These are phyloP conservation scores for Hephaestus fuliginosus DNA, from an alignment of 2,797 vertebrate genomes.

Conservation along the genomic window DNA sequence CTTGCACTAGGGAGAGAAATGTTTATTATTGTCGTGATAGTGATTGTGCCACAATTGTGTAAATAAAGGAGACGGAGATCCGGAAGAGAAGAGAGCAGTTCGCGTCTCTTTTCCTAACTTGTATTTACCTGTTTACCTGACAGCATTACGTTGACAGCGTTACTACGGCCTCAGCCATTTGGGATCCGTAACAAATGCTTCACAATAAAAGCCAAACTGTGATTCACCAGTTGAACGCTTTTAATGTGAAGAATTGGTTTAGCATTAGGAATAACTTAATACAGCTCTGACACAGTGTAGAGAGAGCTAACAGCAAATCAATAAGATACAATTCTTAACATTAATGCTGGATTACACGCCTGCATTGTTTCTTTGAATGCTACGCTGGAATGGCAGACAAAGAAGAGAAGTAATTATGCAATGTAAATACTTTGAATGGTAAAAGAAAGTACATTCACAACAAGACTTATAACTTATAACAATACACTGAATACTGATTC, in stretches of 20 bases:
- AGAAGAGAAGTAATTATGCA: too few species aligned
- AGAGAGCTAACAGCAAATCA: neutral
- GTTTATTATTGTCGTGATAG: too few species aligned
- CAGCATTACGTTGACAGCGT: too few species aligned
- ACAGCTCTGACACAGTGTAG: neutral
- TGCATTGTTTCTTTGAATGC: neutral
- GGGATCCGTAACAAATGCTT: neutral
- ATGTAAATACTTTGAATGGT: too few species aligned
- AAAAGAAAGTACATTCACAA: too few species aligned
- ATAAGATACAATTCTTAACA: neutral
- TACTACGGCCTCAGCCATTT: too few species aligned
- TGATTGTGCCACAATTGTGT: too few species aligned
- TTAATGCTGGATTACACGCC: neutral
- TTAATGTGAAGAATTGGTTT: neutral
- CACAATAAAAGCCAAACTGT: neutral
- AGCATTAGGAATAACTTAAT: neutral
- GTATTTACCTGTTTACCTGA: too few species aligned
- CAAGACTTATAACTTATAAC: neutral
- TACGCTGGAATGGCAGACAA: neutral
- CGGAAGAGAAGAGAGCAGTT: too few species aligned
- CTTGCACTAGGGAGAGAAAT: too few species aligned
- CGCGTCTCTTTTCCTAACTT: too few species aligned
- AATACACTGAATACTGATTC: constrained; percentile 5
- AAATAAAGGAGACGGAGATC: too few species aligned
- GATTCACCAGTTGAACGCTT: neutral